These are phyloP conservation scores for Sinosuthora webbiana DNA, from an alignment of 2,113 vertebrate species.

Conservation along the genomic window DNA sequence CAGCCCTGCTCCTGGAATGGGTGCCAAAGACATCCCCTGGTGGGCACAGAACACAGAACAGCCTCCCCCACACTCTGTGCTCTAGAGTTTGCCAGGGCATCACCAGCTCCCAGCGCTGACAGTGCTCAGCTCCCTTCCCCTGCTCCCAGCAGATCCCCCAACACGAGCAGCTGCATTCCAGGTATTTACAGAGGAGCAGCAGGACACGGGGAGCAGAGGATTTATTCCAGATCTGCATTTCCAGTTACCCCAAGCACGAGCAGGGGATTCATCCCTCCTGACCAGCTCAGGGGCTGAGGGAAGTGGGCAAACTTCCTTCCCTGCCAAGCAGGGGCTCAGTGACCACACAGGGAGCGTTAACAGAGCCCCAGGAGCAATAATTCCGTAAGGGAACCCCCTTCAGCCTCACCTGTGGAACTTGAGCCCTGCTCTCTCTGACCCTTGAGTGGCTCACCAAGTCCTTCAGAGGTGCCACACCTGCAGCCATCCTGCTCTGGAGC, in stretches of 20 bases:
- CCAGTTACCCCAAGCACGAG: accelerated
- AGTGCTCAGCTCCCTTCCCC: background rate
- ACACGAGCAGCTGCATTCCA: background rate
- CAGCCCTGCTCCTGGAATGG: background rate
- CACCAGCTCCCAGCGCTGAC: accelerated
- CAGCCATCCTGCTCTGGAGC: background rate
- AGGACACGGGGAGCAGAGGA: accelerated
- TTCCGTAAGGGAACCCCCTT: accelerated
- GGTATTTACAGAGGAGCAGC: background rate
- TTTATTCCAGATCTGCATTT: background rate
- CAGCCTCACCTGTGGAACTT: background rate
- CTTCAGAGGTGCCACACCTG: background rate
- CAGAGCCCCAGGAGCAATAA: accelerated
- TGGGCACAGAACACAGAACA: background rate
- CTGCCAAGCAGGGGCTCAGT: accelerated
- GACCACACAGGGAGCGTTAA: accelerated
- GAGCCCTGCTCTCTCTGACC: background rate
- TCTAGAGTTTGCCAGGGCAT: background rate
- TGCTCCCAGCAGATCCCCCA: background rate
- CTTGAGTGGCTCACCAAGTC: background rate
- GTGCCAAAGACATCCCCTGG: background rate
- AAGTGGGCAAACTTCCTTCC: background rate
- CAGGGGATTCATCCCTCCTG: background rate
- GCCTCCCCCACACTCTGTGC: background rate
- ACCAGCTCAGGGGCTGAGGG: background rate